Percentiles rank a stretch among this genome's conserved stretches.
Evolutionary conservation across 2,113 vertebrate species (phyloP).

Genomic region (Oxygymnocypris stewartii): DNA sequence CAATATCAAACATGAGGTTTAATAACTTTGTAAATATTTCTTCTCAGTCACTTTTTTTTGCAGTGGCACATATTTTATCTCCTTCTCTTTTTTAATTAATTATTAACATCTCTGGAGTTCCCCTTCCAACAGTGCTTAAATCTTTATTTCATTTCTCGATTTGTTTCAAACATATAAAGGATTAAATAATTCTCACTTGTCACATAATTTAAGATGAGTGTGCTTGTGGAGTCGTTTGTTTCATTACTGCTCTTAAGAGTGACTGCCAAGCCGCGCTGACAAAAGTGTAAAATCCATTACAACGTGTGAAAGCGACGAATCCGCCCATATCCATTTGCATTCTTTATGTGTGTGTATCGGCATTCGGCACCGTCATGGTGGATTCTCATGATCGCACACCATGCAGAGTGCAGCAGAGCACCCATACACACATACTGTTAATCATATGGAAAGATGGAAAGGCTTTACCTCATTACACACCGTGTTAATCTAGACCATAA

Average conservation of each 20-base stretch:
- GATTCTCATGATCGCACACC: slow-evolving; percentile 53
- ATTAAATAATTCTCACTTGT: slow-evolving; percentile 41
- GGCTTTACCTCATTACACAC: slow-evolving; percentile 52
- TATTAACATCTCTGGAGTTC: slow-evolving; percentile 57
- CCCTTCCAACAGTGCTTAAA: slow-evolving; percentile 46
- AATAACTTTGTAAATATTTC: slow-evolving; percentile 50
- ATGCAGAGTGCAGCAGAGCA: slow-evolving; percentile 51
- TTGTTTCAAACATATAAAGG: slow-evolving; percentile 29
- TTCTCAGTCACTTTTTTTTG: slow-evolving; percentile 31
- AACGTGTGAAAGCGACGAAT: slow-evolving; percentile 41
- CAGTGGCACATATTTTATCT: slow-evolving; percentile 50
- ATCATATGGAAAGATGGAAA: slow-evolving; percentile 35
- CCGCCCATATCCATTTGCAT: slow-evolving; percentile 49
- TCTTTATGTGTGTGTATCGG: slow-evolving; percentile 44
- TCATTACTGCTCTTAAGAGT: slow-evolving; percentile 52
- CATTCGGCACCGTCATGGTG: slow-evolving; percentile 55
- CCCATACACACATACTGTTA: slow-evolving; percentile 35
- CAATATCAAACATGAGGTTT: slow-evolving; percentile 59
- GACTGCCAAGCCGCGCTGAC: slow-evolving; percentile 29
- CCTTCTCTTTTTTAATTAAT: slow-evolving; percentile 52
- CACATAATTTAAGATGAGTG: slow-evolving; percentile 53
- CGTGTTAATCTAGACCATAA: slow-evolving; percentile 31
- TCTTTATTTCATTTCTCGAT: slow-evolving; percentile 53
- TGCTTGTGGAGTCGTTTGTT: slow-evolving; percentile 50
- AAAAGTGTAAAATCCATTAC: slow-evolving; percentile 50